Percentiles rank a stretch among this genome's conserved stretches.
These are phyloP conservation scores for Tichodroma muraria DNA, from an alignment of 2,113 vertebrate species.

Conservation along the genomic window DNA sequence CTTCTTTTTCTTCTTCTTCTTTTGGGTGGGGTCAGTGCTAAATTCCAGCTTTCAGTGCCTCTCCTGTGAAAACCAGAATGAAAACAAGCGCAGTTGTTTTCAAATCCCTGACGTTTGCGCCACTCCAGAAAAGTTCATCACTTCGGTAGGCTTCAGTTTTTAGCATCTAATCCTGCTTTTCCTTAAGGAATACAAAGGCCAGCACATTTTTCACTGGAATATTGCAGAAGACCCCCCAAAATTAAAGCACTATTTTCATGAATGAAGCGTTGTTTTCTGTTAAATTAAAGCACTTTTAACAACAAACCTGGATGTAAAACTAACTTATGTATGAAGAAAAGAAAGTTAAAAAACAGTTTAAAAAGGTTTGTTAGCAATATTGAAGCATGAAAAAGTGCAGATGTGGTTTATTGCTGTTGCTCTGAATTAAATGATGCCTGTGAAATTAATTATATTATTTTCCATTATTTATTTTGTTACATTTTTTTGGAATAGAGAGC, in stretches of 20 bases:
- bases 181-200: background rate
- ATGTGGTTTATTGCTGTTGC: background rate
- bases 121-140: fast-evolving
- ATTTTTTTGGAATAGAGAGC: background rate
- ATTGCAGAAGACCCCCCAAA: background rate
- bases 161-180: background rate
- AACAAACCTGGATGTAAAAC: background rate
- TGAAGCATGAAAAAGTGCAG: background rate
- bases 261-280: background rate
- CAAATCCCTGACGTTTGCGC: background rate
- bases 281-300: background rate
- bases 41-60: background rate
- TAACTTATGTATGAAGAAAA: background rate
- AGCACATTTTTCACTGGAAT: background rate
- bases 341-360: background rate
- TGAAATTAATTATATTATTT: background rate
- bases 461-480: background rate
- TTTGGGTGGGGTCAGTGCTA: too few species aligned
- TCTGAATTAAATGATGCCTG: background rate
- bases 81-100: background rate
- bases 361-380: background rate
- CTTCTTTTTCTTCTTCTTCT: background rate
- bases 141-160: fast-evolving
- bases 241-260: background rate
- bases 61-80: background rate